Base-by-base conservation (phyloP, 2,113 vertebrate species). In the Pipra filicauda region DNA sequence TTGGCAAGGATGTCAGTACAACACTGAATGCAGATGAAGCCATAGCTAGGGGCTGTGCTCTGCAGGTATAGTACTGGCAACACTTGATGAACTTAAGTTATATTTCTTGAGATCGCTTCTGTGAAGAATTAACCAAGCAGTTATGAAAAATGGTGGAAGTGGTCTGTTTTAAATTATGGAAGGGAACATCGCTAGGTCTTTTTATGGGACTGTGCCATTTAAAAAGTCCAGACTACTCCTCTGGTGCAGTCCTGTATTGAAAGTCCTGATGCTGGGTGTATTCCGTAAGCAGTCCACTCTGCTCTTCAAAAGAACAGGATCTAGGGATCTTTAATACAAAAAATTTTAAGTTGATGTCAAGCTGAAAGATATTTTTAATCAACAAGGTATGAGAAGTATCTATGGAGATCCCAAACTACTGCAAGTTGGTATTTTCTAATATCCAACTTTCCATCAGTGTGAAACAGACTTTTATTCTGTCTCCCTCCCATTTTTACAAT, bases 11-110 rank as follows among this genome's bases (percentile, higher is more conserved):
- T 86, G 66, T 98, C 61, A 98, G 98, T 89, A 98, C 98, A 28
- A 98, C 98, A 1, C 95, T 99, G 52, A 98, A 98, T 67, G 98
- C 98, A 19, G 98, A 98, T 84, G 98, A 99, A 96, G 98, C 98
- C 2, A 98, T 98, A 44, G 98, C 98, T 72, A 97, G 98, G 76
- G 98, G 98, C 8, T 98, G 98, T 75, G 98, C 98, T 5, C 82
- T 98, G 19, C 98, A 98, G 98, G 98, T 99, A 97, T 27, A 24
- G 74, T 82, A 37, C 37, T 44, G 39, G 24, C 75, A 86, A 26
- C 18, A 11, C 33, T 27, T 61, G n/a, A 21, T 70, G 41, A 70
- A 49, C 5, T 41, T 14, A 23, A 61, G n/a, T 14, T 66, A 3
- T 1, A 3, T 55, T 84, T 66, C 3, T 24, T 37, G 48, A 51